Evolutionary conservation across 2,797 vertebrate species (phyloP).

Genomic region (Rhadinocentrus ornatus): DNA sequence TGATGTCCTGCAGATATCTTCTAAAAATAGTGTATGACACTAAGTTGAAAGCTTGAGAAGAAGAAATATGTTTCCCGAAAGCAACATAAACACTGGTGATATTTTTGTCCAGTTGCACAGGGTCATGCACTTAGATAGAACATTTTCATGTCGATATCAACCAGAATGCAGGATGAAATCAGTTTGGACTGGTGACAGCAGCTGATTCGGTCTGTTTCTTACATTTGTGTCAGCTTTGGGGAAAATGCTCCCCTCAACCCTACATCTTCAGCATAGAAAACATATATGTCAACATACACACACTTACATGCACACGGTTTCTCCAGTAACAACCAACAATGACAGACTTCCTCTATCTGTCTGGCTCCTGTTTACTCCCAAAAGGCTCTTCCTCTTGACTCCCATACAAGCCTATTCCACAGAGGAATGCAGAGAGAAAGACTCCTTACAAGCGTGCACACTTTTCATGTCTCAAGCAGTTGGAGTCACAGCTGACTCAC

Average conservation of each 20-base stretch:
- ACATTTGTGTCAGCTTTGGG: conserved; percentile 58
- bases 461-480: conserved; percentile 34
- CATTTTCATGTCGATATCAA: conserved; percentile 4
- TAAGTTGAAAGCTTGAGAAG: conserved; percentile 6
- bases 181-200: conserved; percentile 6
- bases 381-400: conserved; percentile 53
- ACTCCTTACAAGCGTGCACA: conserved; percentile 38
- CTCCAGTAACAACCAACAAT: conserved; percentile 52
- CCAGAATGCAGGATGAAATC: conserved; percentile 5
- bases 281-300: conserved; percentile 16
- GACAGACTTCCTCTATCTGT: conserved; percentile 67
- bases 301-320: conserved; percentile 22
- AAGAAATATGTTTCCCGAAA: conserved; percentile 11
- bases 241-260: conserved; percentile 47
- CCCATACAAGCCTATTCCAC: conserved; percentile 51
- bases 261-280: conserved; percentile 37
- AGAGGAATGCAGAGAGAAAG: conserved; percentile 66
- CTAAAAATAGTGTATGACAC: background rate
- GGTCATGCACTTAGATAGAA: conserved; percentile 3
- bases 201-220: too few relatives aligned
- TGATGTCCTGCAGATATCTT: background rate
- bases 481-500: conserved; percentile 70
- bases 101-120: conserved; percentile 12
- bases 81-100: conserved; percentile 6
- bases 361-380: conserved; percentile 61